These are phyloP conservation scores for Apocrypta bakeri DNA, from an alignment of 1,140 invertebrate species.

Conservation along the genomic window DNA sequence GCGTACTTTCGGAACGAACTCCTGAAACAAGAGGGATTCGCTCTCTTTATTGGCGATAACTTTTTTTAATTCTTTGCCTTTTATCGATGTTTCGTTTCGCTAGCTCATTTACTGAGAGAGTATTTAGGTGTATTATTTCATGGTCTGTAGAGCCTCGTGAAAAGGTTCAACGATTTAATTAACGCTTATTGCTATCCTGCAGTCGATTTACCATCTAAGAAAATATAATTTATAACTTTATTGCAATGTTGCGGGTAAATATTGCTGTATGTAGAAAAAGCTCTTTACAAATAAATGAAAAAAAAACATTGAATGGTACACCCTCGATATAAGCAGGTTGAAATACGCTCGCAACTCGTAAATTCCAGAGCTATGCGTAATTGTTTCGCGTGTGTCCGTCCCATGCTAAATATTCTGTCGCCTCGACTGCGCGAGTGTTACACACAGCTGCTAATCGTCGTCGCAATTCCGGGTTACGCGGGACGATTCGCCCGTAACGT, in stretches of 20 bases:
- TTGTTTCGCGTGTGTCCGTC: conserved; percentile 2
- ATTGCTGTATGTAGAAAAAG: too few species aligned
- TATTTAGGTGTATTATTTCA: not conserved
- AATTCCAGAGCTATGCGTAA: conserved; percentile 19
- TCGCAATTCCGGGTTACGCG: not conserved
- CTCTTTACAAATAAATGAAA: too few species aligned
- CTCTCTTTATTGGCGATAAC: not conserved
- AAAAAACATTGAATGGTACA: too few species aligned
- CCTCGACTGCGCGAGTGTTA: not conserved
- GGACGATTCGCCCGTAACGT: not conserved
- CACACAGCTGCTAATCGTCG: not conserved
- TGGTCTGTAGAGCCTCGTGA: not conserved
- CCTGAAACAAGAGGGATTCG: too few species aligned
- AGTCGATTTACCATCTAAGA: not conserved
- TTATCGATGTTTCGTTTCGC: not conserved
- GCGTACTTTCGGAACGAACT: not conserved
- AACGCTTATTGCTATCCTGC: not conserved
- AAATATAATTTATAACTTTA: too few species aligned
- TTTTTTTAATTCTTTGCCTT: not conserved
- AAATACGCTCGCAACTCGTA: not conserved
- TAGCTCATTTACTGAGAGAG: not conserved
- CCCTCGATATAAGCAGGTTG: too few species aligned
- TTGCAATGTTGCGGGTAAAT: too few species aligned
- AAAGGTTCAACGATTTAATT: not conserved
- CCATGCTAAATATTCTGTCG: not conserved